Evolutionary conservation across 2,888 invertebrate genomes (phyloP), one percentile per base, ranked within the genome.

Genomic region (Ichneumon xanthorius): DNA sequence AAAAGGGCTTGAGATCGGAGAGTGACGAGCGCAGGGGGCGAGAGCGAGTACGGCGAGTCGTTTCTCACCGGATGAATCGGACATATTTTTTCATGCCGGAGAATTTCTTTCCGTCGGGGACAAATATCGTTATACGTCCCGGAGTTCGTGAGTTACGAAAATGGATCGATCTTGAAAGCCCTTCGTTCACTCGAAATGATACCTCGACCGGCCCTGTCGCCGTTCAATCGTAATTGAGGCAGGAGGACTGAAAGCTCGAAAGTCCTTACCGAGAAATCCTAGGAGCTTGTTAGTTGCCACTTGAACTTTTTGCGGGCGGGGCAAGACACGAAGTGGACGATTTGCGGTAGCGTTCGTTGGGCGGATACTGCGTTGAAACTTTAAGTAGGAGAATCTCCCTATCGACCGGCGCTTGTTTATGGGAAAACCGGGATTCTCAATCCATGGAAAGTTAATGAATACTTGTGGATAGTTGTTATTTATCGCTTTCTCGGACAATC

Each of bases 241-340:
- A 48, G 68, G 67, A 78, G 55, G 78, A 65, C 79, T 50, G 78
- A 85, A 82, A 75, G 81, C 26, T 58, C 58, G 58, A 37, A 85
- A 70, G 45, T 55, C 70, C 78, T 79, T 75, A 70, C 55, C 70
- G 45, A 37, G 75, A 71, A 81, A 78, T 72, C 30, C 30, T 14
- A 53, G 75, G 61, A 85, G 78, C 81, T 82, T 75, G 65, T 85
- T 85, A 85, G 85, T 67, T 63, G 50, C 58, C 73, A 84, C 80
- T 84, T 68, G 58, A 48, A 72, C 65, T 45, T 26, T 16, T 61
- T 37, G 77, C 40, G 61, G 72, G 80, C 30, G 50, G 77, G 58
- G 58, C 22, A 50, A 30, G 16, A 19, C 63, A 37, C 48, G 30
- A 26, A 26, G 45, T 48, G 45, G 4, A 61, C 9, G 73, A 73